Evolutionary conservation across 2,113 vertebrate species (phyloP).

Genomic region (Glaucidium brasilianum): DNA sequence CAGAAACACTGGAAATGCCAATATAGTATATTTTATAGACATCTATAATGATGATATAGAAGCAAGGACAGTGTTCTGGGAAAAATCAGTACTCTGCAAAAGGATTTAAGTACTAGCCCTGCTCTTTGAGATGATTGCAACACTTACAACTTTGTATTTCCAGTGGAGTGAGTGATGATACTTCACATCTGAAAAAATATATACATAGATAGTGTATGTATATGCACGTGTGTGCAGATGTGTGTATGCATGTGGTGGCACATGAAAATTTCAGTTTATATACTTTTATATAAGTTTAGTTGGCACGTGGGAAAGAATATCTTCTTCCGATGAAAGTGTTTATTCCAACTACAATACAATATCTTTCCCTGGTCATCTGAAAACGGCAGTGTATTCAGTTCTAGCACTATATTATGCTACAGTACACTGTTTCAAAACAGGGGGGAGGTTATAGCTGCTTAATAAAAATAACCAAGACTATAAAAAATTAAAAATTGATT

Average conservation of each 20-base stretch:
- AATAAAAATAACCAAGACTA: neutral
- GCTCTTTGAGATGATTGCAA: neutral
- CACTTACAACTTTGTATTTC: neutral
- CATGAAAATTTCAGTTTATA: neutral
- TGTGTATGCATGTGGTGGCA: neutral
- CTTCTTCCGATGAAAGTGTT: neutral
- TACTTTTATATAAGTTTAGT: neutral
- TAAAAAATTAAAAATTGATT: neutral
- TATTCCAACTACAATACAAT: neutral
- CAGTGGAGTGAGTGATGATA: neutral
- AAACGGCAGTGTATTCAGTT: neutral
- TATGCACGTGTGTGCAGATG: fast-evolving
- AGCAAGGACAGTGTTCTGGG: neutral
- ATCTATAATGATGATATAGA: neutral
- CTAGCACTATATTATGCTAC: neutral
- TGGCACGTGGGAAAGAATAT: neutral
- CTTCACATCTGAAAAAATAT: neutral
- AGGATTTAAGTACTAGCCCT: neutral
- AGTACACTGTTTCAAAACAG: neutral
- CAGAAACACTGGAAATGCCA: neutral
- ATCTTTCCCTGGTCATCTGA: neutral
- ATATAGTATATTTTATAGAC: neutral
- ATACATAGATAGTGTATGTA: neutral
- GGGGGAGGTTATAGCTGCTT: neutral
- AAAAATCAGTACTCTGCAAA: neutral